These are phyloP conservation scores for Elmis aenea DNA, from an alignment of 2,888 invertebrate species.

Conservation along the genomic window DNA sequence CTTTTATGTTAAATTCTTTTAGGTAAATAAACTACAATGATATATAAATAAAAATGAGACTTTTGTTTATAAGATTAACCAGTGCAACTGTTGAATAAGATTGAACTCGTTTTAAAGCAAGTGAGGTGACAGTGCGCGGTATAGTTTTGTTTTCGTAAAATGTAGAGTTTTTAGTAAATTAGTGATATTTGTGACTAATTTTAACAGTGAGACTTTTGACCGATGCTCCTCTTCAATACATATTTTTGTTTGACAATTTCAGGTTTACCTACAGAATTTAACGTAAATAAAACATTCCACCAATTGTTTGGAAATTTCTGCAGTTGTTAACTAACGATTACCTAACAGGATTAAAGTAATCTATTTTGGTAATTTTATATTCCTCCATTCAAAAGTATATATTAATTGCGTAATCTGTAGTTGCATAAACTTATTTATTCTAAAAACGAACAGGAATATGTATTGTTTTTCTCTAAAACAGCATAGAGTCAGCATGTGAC, in stretches of 20 bases:
- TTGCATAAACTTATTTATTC: neutral
- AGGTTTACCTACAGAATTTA: slow-evolving; percentile 16
- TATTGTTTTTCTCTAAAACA: slow-evolving; percentile 30
- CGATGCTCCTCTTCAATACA: slow-evolving; percentile 23
- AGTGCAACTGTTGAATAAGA: slow-evolving; percentile 19
- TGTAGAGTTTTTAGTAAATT: slow-evolving; percentile 33
- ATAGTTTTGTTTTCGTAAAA: slow-evolving; percentile 32
- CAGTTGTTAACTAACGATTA: no score
- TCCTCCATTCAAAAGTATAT: neutral
- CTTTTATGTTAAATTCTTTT: slow-evolving; percentile 41
- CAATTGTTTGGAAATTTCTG: slow-evolving; percentile 3
- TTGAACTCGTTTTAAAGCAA: slow-evolving; percentile 30
- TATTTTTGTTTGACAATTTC: slow-evolving; percentile 20
- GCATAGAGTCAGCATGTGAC: slow-evolving; percentile 44
- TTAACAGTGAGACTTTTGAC: slow-evolving; percentile 35
- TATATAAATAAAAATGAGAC: slow-evolving; percentile 34
- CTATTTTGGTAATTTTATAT: no score
- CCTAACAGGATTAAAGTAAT: no score
- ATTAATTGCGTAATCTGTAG: neutral
- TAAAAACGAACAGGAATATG: slow-evolving; percentile 22
- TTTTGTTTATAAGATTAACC: slow-evolving; percentile 31
- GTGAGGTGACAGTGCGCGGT: slow-evolving; percentile 45
- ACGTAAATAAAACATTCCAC: slow-evolving; percentile 25
- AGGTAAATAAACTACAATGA: slow-evolving; percentile 39
- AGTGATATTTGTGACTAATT: slow-evolving; percentile 47